These are phyloP conservation scores for Podargus strigoides DNA, from an alignment of 2,797 vertebrate genomes.

Conservation along the genomic window DNA sequence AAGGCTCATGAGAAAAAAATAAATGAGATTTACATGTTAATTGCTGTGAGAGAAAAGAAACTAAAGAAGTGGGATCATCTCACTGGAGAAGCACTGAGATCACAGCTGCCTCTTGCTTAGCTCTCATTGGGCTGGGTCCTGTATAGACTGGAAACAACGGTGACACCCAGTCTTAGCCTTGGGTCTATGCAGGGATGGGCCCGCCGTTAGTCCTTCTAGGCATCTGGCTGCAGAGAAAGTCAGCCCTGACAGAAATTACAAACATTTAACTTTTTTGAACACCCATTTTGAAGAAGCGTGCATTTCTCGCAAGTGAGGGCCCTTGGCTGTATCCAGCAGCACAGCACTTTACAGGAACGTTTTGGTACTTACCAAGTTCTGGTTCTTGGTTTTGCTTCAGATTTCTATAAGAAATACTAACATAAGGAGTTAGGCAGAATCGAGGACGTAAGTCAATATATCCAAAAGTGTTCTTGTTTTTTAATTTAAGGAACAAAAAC, in stretches of 20 bases:
- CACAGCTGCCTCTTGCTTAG: background rate
- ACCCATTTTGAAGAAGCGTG: background rate
- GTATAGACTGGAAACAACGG: rapidly evolving
- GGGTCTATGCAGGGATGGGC: background rate
- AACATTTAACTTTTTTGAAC: background rate
- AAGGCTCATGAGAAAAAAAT: background rate
- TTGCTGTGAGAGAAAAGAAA: conserved; percentile 24
- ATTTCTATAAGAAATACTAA: background rate
- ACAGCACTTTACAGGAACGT: background rate
- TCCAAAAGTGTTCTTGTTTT: background rate
- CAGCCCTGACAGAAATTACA: background rate
- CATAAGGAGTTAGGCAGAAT: background rate
- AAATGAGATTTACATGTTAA: conserved; percentile 11
- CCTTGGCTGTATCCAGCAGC: background rate
- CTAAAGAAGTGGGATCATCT: background rate
- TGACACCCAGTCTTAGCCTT: background rate
- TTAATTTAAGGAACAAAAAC: conserved; percentile 27
- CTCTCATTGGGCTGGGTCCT: background rate
- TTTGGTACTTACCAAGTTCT: background rate
- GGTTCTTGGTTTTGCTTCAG: background rate
- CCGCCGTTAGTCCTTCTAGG: background rate
- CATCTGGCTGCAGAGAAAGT: background rate
- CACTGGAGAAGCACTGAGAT: background rate
- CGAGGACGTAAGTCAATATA: background rate
- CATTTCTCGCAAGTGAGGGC: background rate